These are phyloP conservation scores for Diloba caeruleocephala DNA, from an alignment of 2,888 invertebrate species.

Conservation along the genomic window DNA sequence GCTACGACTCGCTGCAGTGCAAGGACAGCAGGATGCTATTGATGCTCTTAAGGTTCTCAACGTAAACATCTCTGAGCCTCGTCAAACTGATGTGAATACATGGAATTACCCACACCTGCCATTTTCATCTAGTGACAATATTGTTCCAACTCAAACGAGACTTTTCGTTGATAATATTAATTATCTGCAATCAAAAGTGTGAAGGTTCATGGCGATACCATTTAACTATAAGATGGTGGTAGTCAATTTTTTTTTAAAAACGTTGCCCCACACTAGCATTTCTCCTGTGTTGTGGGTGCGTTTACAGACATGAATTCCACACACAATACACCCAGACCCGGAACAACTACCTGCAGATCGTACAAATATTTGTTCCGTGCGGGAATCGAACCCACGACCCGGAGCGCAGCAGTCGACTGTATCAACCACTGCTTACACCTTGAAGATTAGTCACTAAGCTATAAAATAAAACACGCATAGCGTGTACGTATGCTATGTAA, in stretches of 20 bases:
- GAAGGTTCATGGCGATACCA: slow-evolving; percentile 54
- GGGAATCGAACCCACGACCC: too few species aligned
- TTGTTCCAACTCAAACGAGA: slow-evolving; percentile 72
- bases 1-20: slow-evolving; percentile 88
- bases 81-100: slow-evolving; percentile 50
- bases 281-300: too few species aligned
- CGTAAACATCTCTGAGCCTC: slow-evolving; percentile 60
- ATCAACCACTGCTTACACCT: slow-evolving; percentile 18
- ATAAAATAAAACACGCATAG: slow-evolving; percentile 24
- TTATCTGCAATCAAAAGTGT: slow-evolving; percentile 61
- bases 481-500: slow-evolving; percentile 31
- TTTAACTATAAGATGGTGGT: slow-evolving; percentile 38
- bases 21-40: slow-evolving; percentile 89
- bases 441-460: slow-evolving; percentile 33
- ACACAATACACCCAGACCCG: too few species aligned
- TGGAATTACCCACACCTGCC: slow-evolving; percentile 64
- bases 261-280: too few species aligned
- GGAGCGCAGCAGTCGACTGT: too few species aligned
- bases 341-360: too few species aligned
- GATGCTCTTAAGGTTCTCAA: slow-evolving; percentile 82
- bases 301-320: too few species aligned
- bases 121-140: slow-evolving; percentile 59
- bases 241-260: slow-evolving; percentile 27
- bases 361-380: too few species aligned
- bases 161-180: slow-evolving; percentile 77